Conservation (phyloP, 2,888 invertebrate genomes). For the Lymantria dispar region DNA sequence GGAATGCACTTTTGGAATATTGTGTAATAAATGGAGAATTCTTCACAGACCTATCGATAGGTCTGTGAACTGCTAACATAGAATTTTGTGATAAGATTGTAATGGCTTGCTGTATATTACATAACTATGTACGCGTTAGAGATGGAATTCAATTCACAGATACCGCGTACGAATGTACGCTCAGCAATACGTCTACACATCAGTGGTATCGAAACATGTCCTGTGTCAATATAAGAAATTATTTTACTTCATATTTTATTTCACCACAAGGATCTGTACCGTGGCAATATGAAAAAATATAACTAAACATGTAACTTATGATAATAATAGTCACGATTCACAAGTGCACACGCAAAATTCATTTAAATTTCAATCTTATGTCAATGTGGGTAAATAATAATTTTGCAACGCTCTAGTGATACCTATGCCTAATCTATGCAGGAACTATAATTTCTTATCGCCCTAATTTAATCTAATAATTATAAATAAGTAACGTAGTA, state of each 20-base stretch:
- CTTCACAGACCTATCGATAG: background rate
- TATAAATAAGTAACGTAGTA: conserved; percentile 4
- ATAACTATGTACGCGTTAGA: background rate
- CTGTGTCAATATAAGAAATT: conserved; percentile 11
- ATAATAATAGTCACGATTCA: conserved; percentile 7
- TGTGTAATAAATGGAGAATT: background rate
- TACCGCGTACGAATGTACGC: background rate
- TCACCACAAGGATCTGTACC: conserved; percentile 5
- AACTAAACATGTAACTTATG: conserved; percentile 3
- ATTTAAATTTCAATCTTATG: conserved; percentile 8
- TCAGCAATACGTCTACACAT: background rate
- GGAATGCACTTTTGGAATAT: background rate
- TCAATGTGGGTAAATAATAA: conserved; percentile 5
- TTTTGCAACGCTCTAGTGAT: no score
- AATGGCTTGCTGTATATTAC: background rate
- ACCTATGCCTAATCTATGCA: no score
- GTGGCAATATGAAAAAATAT: conserved; percentile 5
- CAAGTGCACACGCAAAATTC: conserved; percentile 4
- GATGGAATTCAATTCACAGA: background rate
- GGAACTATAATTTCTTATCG: no score
- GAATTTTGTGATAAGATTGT: background rate
- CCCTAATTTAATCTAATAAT: conserved; percentile 5
- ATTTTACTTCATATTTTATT: conserved; percentile 7
- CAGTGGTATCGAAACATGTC: conserved; percentile 9
- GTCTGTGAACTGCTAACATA: no score